Conservation (phyloP, 2,888 invertebrate genomes). For the Pristionchus entomophagus region DNA sequence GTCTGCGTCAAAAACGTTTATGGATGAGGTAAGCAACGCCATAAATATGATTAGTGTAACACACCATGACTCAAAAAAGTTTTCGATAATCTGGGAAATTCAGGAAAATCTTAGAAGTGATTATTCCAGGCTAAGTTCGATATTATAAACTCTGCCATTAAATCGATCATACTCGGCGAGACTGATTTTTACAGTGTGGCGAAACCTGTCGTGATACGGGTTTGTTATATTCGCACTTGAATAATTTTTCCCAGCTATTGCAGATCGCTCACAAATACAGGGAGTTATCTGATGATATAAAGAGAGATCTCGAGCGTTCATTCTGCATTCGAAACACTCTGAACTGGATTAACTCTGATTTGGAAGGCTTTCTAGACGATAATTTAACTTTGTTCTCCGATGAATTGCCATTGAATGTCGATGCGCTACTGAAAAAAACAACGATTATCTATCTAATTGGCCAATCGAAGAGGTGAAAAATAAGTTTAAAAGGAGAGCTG, state of each 20-base stretch:
- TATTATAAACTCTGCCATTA: background rate
- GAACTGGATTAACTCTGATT: background rate
- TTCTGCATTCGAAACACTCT: background rate
- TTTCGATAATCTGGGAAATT: background rate
- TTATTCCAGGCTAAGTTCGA: background rate
- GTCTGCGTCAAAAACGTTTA: too few species aligned
- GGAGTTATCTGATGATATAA: background rate
- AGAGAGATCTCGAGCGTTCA: background rate
- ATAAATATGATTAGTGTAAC: too few species aligned
- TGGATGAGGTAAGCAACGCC: too few species aligned
- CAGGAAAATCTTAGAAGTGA: background rate
- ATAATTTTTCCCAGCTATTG: background rate
- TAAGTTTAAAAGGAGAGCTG: background rate
- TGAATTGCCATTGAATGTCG: background rate
- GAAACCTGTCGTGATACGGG: background rate
- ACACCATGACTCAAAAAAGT: too few species aligned
- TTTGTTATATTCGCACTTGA: background rate
- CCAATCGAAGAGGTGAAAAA: background rate
- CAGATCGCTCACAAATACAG: background rate
- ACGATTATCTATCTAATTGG: background rate
- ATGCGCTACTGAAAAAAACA: background rate
- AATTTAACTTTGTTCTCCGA: background rate
- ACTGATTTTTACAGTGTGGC: background rate
- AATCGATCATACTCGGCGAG: background rate
- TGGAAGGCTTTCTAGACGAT: background rate